Evolutionary conservation across 2,888 invertebrate genomes (phyloP).

Genomic region (Perizoma affinitatum): DNA sequence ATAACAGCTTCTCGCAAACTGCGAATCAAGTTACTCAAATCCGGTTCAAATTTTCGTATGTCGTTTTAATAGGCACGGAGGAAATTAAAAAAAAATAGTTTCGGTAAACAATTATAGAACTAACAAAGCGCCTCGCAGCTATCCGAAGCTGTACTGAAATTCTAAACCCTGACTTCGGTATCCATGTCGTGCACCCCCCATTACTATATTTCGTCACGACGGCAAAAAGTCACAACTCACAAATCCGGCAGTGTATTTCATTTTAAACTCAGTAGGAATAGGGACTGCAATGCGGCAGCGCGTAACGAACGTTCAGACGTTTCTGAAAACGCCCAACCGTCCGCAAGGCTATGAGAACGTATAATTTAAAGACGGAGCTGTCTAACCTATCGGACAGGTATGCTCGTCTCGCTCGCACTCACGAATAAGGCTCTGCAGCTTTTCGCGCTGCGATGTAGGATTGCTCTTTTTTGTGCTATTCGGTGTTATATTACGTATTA

Average conservation of each 20-base stretch:
- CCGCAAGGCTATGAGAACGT: constrained; percentile 84
- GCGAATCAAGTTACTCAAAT: constrained; percentile 48
- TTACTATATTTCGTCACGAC: constrained; percentile 75
- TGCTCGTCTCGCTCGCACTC: constrained; percentile 61
- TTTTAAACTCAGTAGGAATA: constrained; percentile 32
- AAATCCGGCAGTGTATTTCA: constrained; percentile 7
- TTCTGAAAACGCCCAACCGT: constrained; percentile 46
- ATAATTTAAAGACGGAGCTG: constrained; percentile 82
- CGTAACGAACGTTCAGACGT: constrained; percentile 42
- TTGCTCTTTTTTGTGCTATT: constrained; percentile 81
- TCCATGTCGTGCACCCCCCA: constrained; percentile 83
- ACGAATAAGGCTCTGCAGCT: constrained; percentile 56
- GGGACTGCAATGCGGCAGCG: constrained; percentile 42
- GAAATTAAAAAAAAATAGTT: constrained; percentile 69
- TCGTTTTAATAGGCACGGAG: constrained; percentile 52
- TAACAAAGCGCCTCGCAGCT: constrained; percentile 82
- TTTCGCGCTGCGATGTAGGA: constrained; percentile 63
- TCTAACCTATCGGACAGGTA: constrained; percentile 48
- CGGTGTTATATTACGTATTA: constrained; percentile 80
- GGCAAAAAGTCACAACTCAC: constrained; percentile 47
- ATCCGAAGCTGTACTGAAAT: constrained; percentile 84
- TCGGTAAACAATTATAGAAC: constrained; percentile 78
- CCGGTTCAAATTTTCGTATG: constrained; percentile 51
- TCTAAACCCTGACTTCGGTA: constrained; percentile 82
- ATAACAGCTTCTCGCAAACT: constrained; percentile 49